Evolutionary conservation across 2,797 vertebrate genomes (phyloP).

Genomic region (Brachyalestes nurse): DNA sequence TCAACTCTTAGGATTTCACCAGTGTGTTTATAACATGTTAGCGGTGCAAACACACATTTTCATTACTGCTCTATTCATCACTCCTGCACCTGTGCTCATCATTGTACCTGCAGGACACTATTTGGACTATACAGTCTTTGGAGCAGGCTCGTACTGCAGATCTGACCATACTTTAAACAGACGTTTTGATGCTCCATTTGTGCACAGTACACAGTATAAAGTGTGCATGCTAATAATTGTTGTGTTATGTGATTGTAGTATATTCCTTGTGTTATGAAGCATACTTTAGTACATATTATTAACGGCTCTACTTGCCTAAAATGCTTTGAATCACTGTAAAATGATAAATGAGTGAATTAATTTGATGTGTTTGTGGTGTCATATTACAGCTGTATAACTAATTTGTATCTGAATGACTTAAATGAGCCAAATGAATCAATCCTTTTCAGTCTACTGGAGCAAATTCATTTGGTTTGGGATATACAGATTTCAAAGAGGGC

Average conservation of each 20-base stretch:
- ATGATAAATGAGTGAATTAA: not conserved
- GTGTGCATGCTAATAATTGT: too few relatives aligned
- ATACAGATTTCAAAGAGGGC: not conserved
- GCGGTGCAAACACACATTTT: constrained; percentile 20
- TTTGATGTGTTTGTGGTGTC: not conserved
- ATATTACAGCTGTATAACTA: not conserved
- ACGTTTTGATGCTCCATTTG: not conserved
- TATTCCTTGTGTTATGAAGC: too few relatives aligned
- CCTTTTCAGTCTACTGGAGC: not conserved
- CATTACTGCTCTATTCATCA: not conserved
- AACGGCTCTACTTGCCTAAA: not conserved
- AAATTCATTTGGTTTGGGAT: not conserved
- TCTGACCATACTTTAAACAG: not conserved
- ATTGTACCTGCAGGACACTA: not conserved
- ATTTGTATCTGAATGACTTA: not conserved
- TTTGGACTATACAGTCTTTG: not conserved
- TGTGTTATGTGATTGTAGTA: too few relatives aligned
- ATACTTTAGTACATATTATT: not conserved
- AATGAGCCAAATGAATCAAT: not conserved
- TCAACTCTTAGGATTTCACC: not conserved
- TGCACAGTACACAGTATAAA: not conserved
- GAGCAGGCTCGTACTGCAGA: not conserved
- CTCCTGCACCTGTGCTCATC: not conserved
- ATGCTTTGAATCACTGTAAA: not conserved
- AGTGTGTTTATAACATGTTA: not conserved